Evolutionary conservation across 2,113 vertebrate genomes (phyloP).

Genomic region (Spermophilus dauricus): DNA sequence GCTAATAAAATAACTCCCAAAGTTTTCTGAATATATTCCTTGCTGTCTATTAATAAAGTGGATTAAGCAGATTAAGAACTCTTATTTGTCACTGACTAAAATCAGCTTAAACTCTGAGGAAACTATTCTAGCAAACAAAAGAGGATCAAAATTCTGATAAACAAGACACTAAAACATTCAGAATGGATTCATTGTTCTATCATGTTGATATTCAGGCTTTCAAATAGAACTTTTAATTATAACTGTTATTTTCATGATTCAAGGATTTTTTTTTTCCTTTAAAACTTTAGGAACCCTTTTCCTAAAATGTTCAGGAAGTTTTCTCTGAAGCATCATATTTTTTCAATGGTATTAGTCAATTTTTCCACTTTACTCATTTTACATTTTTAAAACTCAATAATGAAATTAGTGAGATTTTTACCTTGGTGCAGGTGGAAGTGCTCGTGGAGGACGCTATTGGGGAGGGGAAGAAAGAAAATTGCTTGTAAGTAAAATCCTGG

Average conservation of each 20-base stretch:
- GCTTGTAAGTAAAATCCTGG: slow-evolving; percentile 35
- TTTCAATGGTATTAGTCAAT: not conserved
- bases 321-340: slow-evolving; percentile 23
- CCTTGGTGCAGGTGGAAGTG: slow-evolving; percentile 95
- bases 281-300: slow-evolving; percentile 33
- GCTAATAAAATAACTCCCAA: slow-evolving; percentile 46
- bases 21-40: slow-evolving; percentile 46
- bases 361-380: slow-evolving; percentile 50
- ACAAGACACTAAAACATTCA: slow-evolving; percentile 36
- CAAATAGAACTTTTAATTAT: slow-evolving; percentile 36
- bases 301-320: not conserved
- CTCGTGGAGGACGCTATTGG: slow-evolving; percentile 91
- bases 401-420: slow-evolving; percentile 82
- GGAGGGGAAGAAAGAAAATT: slow-evolving; percentile 63
- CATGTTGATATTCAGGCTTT: not conserved
- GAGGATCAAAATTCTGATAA: slow-evolving; percentile 37
- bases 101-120: slow-evolving; percentile 62
- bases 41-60: slow-evolving; percentile 50
- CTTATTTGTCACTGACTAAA: slow-evolving; percentile 57
- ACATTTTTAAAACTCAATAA: slow-evolving; percentile 29
- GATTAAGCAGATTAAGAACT: slow-evolving; percentile 70
- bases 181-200: not conserved
- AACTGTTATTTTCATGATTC: not conserved
- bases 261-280: slow-evolving; percentile 24
- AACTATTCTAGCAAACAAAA: slow-evolving; percentile 65